A percentile compares a stretch with the other conserved stretches of the same genome.
Evolutionary conservation across 2,113 vertebrate genomes (phyloP).

Genomic region (Forbesichthys papilliferus): DNA sequence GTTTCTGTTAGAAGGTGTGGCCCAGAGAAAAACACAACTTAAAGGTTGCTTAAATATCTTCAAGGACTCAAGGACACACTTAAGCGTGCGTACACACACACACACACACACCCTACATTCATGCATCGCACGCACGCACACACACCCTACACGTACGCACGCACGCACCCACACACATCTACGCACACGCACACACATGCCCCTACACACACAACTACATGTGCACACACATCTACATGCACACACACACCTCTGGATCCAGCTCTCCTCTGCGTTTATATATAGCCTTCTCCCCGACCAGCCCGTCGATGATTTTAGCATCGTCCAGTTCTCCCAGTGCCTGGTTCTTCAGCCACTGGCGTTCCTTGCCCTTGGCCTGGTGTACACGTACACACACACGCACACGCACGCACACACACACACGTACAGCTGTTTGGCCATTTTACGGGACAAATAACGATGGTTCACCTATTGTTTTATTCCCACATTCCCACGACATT

Average conservation of each 20-base stretch:
- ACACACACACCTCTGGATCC: constrained; percentile 87
- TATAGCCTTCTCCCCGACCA: constrained; percentile 93
- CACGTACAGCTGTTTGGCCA: neutral
- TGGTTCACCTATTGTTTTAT: neutral
- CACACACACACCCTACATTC: no score
- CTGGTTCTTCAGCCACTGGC: constrained; percentile 95
- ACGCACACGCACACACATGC: neutral
- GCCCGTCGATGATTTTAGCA: constrained; percentile 94
- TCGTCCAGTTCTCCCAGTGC: constrained; percentile 92
- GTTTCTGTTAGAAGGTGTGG: neutral
- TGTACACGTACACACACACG: constrained; percentile 38
- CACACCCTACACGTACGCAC: neutral
- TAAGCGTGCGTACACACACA: neutral
- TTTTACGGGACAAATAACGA: neutral
- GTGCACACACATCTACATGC: neutral
- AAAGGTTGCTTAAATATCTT: constrained; percentile 16
- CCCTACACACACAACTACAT: neutral
- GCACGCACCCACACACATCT: neutral
- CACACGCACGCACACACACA: constrained; percentile 4
- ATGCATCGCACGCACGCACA: no score
- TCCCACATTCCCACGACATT: no score
- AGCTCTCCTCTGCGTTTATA: constrained; percentile 92
- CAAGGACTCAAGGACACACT: neutral
- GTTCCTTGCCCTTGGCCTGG: constrained; percentile 96
- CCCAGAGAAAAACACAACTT: neutral